Evolutionary conservation across 1,140 invertebrate species (phyloP).

Genomic region (Gonioctena quinquepunctata): DNA sequence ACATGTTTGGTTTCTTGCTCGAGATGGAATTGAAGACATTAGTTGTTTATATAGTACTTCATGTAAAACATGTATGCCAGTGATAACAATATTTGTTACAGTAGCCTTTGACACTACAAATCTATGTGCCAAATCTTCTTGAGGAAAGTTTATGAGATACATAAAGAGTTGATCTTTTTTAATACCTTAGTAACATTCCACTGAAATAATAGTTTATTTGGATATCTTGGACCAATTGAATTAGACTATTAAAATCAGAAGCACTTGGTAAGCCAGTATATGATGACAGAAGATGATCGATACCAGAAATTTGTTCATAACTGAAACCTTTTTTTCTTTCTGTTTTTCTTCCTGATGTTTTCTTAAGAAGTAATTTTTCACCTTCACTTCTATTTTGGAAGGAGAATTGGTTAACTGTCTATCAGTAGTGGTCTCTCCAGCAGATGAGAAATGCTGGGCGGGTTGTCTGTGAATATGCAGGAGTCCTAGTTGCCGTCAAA

Average conservation of each 20-base stretch:
- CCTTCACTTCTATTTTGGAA: too few relatives aligned
- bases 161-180: conserved; percentile 12
- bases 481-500: too few relatives aligned
- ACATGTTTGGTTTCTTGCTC: not conserved
- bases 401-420: too few relatives aligned
- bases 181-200: conserved; percentile 6
- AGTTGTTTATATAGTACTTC: not conserved
- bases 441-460: too few relatives aligned
- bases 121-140: not conserved
- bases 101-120: not conserved
- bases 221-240: not conserved
- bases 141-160: not conserved
- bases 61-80: not conserved
- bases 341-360: too few relatives aligned
- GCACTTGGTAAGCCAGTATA: not conserved
- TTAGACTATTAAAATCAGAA: not conserved
- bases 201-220: not conserved
- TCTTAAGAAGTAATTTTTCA: too few relatives aligned
- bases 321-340: too few relatives aligned
- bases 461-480: too few relatives aligned
- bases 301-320: not conserved
- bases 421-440: too few relatives aligned
- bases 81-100: not conserved
- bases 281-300: not conserved
- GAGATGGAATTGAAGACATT: not conserved